Evolutionary conservation across 2,113 vertebrate species (phyloP), one percentile per base, ranked within the genome.

Genomic region (Lagopus leucura): DNA sequence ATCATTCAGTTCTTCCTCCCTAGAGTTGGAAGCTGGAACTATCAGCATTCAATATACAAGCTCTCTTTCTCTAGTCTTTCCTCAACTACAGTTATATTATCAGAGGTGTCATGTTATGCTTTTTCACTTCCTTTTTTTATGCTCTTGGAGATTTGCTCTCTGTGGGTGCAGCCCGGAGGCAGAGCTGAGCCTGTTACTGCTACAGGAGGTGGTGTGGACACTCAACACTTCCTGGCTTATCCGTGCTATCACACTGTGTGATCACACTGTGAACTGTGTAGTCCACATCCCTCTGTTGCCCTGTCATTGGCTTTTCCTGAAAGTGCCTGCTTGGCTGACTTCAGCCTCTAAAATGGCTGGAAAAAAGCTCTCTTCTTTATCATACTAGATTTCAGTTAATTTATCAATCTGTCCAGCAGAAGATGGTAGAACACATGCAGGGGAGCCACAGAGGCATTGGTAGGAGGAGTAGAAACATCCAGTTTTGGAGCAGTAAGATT

Each of bases 401-500:
- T 73, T 70, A 43, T 48, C n/a, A 38, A 73, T 38, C 15, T 52
- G 6, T 43, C 76, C 14, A 61, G n/a, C 18, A 14, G 47, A 71
- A 71, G 8, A 5, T 47, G n/a, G 8, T 34, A 19, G 4, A 48
- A 5, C n/a, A 14, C 24, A 36, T 90, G 20, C 6, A 69, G 12
- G 28, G 5, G 2, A 10, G 61, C 10, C 8, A 57, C 5, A 1
- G 1, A n/a, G n/a, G 17, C 48, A 34, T 10, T 7, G 22, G 8
- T 5, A 58, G 79, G 12, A 75, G 28, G 4, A 82, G 13, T 15
- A 70, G 60, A 69, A 70, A 6, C 45, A 85, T 61, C 17, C 11
- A 64, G 43, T 22, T 30, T 70, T 20, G 40, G 30, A 60, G 40
- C 24, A 77, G 22, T 0, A 40, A 42, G n/a, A 48, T 74, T 42